Evolutionary conservation across 2,888 invertebrate species (phyloP), one percentile per base, ranked within the genome.

Genomic region (Agrochola macilenta): DNA sequence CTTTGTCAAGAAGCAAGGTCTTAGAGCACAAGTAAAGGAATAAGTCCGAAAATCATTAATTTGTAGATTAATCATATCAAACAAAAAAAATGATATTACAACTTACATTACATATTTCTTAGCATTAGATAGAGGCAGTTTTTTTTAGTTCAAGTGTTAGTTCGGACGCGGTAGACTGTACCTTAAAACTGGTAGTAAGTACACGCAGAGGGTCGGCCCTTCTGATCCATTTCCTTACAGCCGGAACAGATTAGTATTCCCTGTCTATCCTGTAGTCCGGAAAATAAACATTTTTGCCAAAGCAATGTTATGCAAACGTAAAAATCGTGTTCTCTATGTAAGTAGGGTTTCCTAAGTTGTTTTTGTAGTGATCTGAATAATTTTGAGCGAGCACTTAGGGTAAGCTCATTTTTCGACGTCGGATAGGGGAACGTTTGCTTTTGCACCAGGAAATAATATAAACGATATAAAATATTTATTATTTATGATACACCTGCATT

Each of bases 171-270:
- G 46, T 64, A 52, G 20, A 71, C 26, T 14, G 20, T 57, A 75
- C 30, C 68, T 58, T 35, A 74, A 54, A 66, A 17, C 30, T 68
- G 17, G 12, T 8, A 57, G 23, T 5, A 30, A 7, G 14, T 26
- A 49, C 5, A 17, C 20, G 43, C 52, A 35, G 30, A 46, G 20
- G 39, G 39, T 66, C 68, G 12, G 39, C 65, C 72, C 39, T 65
- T 70, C 65, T 57, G 72, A 74, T 81, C 69, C 64, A 49, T 77
- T 83, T 75, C 58, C 78, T 73, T 46, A 70, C 71, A 74, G 61
- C 30, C 69, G 75, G 71, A 81, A 84, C 54, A 74, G 81, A 88
- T 88, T 89, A 89, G 89, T 87, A 89, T 89, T 89, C 86, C 74
- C 77, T 77, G 87, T 79, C 79, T 81, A 83, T 82, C 78, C 79